phyloP scores from a whole-genome alignment of 2,888 invertebrate genomes.

The Tipula unca region DNA sequence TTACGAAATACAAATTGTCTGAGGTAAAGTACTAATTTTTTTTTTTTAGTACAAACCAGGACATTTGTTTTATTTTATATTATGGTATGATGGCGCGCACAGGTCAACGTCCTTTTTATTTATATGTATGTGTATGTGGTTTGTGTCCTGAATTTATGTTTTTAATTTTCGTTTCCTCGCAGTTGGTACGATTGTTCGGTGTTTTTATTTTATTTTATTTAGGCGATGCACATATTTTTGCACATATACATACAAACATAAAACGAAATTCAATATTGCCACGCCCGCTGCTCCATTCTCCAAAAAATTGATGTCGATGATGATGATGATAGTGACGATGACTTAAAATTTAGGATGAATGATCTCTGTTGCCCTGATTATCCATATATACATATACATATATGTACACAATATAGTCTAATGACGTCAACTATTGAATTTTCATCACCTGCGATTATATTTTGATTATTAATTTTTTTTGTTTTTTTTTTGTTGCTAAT shows the following conservation, averaged over 20 bases:
- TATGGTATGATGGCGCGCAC: not conserved
- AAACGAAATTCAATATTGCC: not conserved
- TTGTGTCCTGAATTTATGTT: not conserved
- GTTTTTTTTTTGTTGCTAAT: too few species aligned
- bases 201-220: not conserved
- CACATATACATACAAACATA: not conserved
- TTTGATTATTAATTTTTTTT: not conserved
- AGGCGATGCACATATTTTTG: not conserved
- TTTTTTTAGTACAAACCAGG: not conserved
- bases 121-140: not conserved
- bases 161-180: not conserved
- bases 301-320: not conserved
- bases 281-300: conserved; percentile 8
- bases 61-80: not conserved
- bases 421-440: not conserved
- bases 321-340: not conserved
- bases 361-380: not conserved
- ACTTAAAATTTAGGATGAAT: not conserved
- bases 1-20: not conserved
- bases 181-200: not conserved
- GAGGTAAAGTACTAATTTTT: not conserved
- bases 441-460: not conserved
- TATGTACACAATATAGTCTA: not conserved
- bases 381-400: not conserved
- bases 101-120: not conserved